Evolutionary conservation across 2,113 vertebrate species (phyloP).

Genomic region (Vicugna pacos): DNA sequence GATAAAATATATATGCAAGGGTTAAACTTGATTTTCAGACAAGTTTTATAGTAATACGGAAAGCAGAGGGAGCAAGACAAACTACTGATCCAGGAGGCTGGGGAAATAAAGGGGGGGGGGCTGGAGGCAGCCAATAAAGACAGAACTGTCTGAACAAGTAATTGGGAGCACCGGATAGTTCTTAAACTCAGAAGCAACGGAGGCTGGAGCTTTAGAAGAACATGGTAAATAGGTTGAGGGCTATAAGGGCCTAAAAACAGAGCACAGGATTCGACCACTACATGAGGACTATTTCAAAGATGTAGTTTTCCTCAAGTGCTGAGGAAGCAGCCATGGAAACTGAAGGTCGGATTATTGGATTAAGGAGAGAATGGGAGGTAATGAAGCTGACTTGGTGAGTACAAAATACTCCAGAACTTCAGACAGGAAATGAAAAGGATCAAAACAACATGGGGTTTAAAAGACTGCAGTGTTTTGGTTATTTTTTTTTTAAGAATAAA

Average conservation of each 20-base stretch:
- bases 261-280: neutral
- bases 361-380: neutral
- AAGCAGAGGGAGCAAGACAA: neutral
- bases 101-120: neutral
- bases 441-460: neutral
- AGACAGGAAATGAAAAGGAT: constrained; percentile 32
- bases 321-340: neutral
- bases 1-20: neutral
- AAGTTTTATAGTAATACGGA: neutral
- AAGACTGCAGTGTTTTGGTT: neutral
- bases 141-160: neutral
- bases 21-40: constrained; percentile 4
- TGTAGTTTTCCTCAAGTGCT: neutral
- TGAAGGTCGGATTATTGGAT: neutral
- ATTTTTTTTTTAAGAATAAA: neutral
- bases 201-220: neutral
- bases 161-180: neutral
- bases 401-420: constrained; percentile 10
- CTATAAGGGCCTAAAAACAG: neutral
- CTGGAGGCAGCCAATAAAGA: neutral
- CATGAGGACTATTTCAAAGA: neutral
- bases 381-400: neutral
- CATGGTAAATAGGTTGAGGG: neutral
- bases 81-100: neutral
- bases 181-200: neutral